phyloP scores from a whole-genome alignment of 1,140 invertebrate genomes.

The Drosophila ohnishii region DNA sequence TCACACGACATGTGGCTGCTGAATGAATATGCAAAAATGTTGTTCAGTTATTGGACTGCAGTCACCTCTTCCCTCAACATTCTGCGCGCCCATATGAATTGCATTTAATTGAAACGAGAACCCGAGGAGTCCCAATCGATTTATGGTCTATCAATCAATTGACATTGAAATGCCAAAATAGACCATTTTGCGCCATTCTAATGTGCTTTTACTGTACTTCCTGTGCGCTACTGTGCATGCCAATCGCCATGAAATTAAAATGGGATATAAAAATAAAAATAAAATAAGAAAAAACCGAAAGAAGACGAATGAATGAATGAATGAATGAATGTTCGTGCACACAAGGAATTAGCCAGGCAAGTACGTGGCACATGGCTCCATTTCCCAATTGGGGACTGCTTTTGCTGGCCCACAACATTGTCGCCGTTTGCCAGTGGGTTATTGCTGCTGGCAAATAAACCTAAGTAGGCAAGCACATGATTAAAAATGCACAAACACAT shows the following conservation, averaged over 20 bases:
- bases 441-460: conserved; percentile 49
- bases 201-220: conserved; percentile 71
- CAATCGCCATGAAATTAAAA: conserved; percentile 23
- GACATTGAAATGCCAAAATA: conserved; percentile 73
- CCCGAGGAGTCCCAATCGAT: conserved; percentile 47
- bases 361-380: conserved; percentile 73
- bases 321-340: conserved; percentile 58
- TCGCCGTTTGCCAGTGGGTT: conserved; percentile 33
- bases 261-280: conserved; percentile 17
- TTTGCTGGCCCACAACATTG: conserved; percentile 61
- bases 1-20: neutral
- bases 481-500: conserved; percentile 71
- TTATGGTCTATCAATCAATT: conserved; percentile 45
- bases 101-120: conserved; percentile 60
- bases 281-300: conserved; percentile 8
- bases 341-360: conserved; percentile 75
- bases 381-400: conserved; percentile 65
- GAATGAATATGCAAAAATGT: conserved; percentile 26
- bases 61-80: neutral
- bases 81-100: conserved; percentile 31
- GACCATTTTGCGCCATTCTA: conserved; percentile 51
- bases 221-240: conserved; percentile 30
- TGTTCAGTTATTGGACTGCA: conserved; percentile 13
- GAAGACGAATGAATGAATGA: neutral
- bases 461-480: conserved; percentile 78